These are phyloP conservation scores for Macroglossus sobrinus DNA, from an alignment of 2,113 vertebrate species.

Conservation along the genomic window DNA sequence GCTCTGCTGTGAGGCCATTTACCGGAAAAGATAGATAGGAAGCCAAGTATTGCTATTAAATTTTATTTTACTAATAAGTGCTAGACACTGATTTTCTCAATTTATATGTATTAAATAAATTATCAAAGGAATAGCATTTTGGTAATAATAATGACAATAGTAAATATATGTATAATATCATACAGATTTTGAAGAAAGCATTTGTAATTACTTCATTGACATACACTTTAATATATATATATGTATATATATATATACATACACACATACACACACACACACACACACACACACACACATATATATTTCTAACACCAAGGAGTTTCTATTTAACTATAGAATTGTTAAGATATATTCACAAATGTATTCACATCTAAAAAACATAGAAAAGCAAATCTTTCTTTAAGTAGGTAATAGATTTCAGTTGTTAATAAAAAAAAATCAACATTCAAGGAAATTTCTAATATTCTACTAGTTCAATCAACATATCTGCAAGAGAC, in stretches of 20 bases:
- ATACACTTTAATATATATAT: neutral
- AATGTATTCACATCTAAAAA: neutral
- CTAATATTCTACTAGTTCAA: neutral
- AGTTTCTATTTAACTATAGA: neutral
- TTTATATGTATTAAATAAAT: neutral
- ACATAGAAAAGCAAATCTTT: neutral
- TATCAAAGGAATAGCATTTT: neutral
- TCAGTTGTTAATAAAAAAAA: neutral
- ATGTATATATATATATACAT: rapidly evolving
- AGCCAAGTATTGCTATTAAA: neutral
- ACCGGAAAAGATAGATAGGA: neutral
- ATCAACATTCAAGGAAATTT: neutral
- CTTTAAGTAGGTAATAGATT: neutral
- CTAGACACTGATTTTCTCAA: neutral
- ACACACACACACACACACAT: too few relatives aligned
- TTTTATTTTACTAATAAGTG: neutral
- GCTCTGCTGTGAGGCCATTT: neutral
- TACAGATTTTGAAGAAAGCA: neutral
- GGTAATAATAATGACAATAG: neutral
- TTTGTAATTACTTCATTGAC: neutral
- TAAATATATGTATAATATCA: neutral
- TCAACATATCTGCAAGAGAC: neutral
- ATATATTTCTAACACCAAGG: neutral
- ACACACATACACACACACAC: too few relatives aligned
- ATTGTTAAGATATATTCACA: neutral